Evolutionary conservation across 2,797 vertebrate genomes (phyloP).

Genomic region (Lepus oiostolus): DNA sequence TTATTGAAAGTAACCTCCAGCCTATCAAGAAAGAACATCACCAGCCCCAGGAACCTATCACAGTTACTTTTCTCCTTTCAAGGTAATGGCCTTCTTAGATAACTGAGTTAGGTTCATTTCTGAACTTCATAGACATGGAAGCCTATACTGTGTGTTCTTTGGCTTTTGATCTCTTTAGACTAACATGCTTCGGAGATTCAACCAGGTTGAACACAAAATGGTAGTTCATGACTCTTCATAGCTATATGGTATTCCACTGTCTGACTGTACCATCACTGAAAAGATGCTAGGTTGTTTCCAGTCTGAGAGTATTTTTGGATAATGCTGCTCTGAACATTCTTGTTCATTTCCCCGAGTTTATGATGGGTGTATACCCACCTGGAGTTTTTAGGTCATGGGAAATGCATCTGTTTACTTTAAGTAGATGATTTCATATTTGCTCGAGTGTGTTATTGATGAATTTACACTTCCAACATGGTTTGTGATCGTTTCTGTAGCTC

Average conservation of each 20-base stretch:
- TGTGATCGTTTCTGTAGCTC: neutral
- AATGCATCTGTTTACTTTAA: neutral
- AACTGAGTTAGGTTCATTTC: neutral
- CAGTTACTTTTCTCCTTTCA: neutral
- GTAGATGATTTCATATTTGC: neutral
- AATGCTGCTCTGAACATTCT: neutral
- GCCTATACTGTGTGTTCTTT: neutral
- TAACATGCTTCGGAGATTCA: neutral
- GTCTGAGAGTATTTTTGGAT: neutral
- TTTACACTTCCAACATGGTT: neutral
- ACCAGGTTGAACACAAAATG: neutral
- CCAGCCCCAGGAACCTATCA: neutral
- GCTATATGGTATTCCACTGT: neutral
- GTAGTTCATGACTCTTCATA: neutral
- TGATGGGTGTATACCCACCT: neutral
- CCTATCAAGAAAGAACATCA: neutral
- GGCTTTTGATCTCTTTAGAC: neutral
- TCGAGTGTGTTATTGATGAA: neutral
- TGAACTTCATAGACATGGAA: neutral
- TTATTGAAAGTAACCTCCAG: neutral
- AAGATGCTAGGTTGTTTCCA: neutral
- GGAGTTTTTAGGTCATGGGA: neutral
- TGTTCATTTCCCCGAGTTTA: neutral
- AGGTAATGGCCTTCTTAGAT: neutral
- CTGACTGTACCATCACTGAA: neutral